These are phyloP conservation scores for Uria aalge DNA, from an alignment of 2,113 vertebrate genomes.

Conservation along the genomic window DNA sequence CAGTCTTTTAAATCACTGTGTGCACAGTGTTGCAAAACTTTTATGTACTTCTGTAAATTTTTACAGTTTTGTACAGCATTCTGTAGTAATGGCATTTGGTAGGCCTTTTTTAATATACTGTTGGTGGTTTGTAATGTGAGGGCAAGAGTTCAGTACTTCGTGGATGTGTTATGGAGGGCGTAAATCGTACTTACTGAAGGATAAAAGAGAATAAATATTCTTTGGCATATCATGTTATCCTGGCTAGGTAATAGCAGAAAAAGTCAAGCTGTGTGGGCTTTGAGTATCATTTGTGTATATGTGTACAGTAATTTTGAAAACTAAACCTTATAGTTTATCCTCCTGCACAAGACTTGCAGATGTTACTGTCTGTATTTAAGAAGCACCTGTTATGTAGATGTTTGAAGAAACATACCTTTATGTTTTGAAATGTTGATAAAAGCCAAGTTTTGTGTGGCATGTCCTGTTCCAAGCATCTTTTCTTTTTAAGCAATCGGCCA, in stretches of 20 bases:
- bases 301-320: neutral
- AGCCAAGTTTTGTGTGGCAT: neutral
- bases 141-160: neutral
- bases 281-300: neutral
- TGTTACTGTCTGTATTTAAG: neutral
- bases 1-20: neutral
- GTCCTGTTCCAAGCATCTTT: neutral
- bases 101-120: neutral
- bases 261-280: neutral
- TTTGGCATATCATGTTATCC: neutral
- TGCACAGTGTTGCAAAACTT: neutral
- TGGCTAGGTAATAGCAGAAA: neutral
- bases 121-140: neutral
- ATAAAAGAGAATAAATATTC: neutral
- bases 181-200: neutral
- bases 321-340: neutral
- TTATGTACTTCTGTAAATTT: neutral
- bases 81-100: neutral
- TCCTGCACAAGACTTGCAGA: neutral
- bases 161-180: neutral
- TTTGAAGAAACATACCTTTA: neutral
- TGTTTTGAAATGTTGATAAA: neutral
- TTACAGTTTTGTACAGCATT: neutral
- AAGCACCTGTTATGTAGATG: neutral
- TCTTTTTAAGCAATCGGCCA: conserved; percentile 82